phyloP scores from a whole-genome alignment of 2,888 invertebrate species.

The Meganola albula region DNA sequence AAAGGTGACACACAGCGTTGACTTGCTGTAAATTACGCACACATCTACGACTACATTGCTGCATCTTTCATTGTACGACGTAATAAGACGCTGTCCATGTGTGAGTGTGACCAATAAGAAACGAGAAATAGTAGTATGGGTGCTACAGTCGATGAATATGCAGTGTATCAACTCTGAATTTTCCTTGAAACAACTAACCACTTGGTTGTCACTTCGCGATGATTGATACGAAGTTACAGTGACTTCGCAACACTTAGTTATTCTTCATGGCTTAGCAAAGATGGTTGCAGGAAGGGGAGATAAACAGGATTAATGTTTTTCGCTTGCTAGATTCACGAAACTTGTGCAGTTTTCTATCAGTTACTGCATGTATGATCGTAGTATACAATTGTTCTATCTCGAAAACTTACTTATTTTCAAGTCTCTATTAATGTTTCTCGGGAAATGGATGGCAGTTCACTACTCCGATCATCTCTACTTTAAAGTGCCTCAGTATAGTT shows the following conservation, averaged over 20 bases:
- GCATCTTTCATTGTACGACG: not conserved
- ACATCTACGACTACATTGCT: slow-evolving; percentile 2
- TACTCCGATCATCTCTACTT: too few relatives aligned
- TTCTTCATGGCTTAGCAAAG: slow-evolving; percentile 34
- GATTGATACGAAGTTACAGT: slow-evolving; percentile 48
- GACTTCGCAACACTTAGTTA: slow-evolving; percentile 38
- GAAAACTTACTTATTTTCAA: too few relatives aligned
- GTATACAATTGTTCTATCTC: too few relatives aligned
- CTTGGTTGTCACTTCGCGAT: slow-evolving; percentile 44
- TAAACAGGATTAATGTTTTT: too few relatives aligned
- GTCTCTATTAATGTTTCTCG: too few relatives aligned
- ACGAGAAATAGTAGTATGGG: slow-evolving; percentile 16
- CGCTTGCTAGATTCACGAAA: too few relatives aligned
- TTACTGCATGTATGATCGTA: too few relatives aligned
- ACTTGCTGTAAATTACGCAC: slow-evolving; percentile 8
- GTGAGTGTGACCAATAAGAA: slow-evolving; percentile 9
- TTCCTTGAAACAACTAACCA: slow-evolving; percentile 31
- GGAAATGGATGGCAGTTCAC: too few relatives aligned
- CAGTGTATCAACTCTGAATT: slow-evolving; percentile 25
- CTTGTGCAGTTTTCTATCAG: too few relatives aligned
- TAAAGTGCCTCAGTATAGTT: too few relatives aligned
- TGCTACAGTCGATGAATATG: slow-evolving; percentile 13
- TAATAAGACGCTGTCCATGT: not conserved
- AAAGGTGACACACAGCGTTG: too few relatives aligned
- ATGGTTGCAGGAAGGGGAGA: slow-evolving; percentile 21